phyloP scores from a whole-genome alignment of 2,797 vertebrate genomes.

The Tinamus major region DNA sequence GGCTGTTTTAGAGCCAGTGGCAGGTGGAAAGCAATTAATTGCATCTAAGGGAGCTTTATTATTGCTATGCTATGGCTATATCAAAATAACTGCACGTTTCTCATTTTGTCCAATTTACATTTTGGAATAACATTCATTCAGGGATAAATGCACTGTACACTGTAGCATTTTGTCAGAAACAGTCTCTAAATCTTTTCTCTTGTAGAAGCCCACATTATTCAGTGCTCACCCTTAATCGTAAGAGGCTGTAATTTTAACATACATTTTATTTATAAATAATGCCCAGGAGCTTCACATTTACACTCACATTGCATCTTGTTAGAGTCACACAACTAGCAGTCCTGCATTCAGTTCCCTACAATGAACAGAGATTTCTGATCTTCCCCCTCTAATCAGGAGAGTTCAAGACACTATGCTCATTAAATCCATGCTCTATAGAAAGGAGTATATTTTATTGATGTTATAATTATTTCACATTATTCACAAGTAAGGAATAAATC shows the following conservation, averaged over 20 bases:
- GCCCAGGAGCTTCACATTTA: neutral
- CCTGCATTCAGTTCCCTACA: neutral
- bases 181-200: neutral
- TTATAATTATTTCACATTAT: neutral
- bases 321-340: slow-evolving; percentile 20
- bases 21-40: neutral
- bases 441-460: neutral
- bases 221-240: neutral
- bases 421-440: neutral
- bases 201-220: neutral
- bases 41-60: neutral
- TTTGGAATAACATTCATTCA: neutral
- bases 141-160: neutral
- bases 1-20: neutral
- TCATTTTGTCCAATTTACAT: neutral
- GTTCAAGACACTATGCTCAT: neutral
- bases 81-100: neutral
- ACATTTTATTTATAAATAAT: slow-evolving; percentile 22
- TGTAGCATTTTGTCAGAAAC: neutral
- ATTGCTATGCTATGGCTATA: neutral
- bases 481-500: neutral
- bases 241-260: neutral
- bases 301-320: slow-evolving; percentile 32
- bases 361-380: neutral
- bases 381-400: neutral